Base-by-base conservation (phyloP, 2,113 vertebrate genomes). In the Gobio gobio region DNA sequence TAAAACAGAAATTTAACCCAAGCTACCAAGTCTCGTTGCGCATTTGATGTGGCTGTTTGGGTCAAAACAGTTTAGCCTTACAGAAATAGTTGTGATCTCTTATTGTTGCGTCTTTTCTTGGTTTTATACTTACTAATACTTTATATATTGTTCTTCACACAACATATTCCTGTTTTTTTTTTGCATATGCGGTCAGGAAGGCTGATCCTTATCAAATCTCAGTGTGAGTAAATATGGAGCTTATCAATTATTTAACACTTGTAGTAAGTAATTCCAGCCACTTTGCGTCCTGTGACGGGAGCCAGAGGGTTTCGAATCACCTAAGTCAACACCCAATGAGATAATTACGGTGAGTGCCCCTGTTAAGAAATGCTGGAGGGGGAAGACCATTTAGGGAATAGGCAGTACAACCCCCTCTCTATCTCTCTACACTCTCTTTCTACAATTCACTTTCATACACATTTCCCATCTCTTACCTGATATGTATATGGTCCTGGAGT, bases 401-500 rank as follows among this genome's bases (percentile, higher is more conserved):
- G 20, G 16, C 26, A 61, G 36, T 45, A 56, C 47, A 80, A n/a
- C 73, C 59, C 36, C 64, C 22, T 20, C 26, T 43, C 29, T 73
- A 6, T 56, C 77, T 79, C n/a, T 79, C 7, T 24, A 2, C 26
- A 29, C 9, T 80, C 54, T 78, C 8, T 63, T 36, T 77, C n/a
- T 58, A 40, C 47, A 4, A 58, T 76, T 83, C 80, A 90, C 90
- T 92, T 70, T 47, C 24, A 66, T 7, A 5, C 24, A 51, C 66
- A 5, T 70, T 70, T 68, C 8, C 18, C 36, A n/a, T 29, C 18
- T 89, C 86, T 94, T 96, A 99, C 97, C 98, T 94, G 94, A 94
- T 87, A 98, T 93, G 68, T 98, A 97, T 92, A 98, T 94, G 88
- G 96, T 97, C 90, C 95, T 95, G 85, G 96, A 95, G 88, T 93